Conservation (phyloP, 1,140 invertebrate genomes). For the Lordiphosa mommai region DNA sequence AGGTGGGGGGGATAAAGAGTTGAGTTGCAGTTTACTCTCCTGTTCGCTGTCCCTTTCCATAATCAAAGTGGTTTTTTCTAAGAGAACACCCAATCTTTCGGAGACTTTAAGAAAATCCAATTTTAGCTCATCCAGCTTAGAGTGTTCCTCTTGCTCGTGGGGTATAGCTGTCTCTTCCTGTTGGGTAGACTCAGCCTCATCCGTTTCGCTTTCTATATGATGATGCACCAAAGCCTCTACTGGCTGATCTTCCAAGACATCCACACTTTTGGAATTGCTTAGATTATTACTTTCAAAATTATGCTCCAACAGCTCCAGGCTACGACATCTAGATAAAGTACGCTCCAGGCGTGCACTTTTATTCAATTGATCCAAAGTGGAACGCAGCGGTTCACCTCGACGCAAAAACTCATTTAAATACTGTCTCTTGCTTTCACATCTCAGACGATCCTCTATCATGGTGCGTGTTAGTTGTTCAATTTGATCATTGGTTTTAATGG, state of each 20-base stretch:
- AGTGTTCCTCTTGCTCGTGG: conserved; percentile 32
- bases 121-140: conserved; percentile 60
- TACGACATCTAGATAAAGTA: conserved; percentile 84
- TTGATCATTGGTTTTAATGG: conserved; percentile 88
- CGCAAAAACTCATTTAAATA: conserved; percentile 84
- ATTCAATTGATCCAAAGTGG: conserved; percentile 80
- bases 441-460: conserved; percentile 83
- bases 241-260: conserved; percentile 45
- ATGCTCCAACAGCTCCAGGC: conserved; percentile 83
- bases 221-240: conserved; percentile 56
- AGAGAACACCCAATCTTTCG: conserved; percentile 56
- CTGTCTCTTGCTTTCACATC: conserved; percentile 84
- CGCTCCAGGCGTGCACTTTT: conserved; percentile 81
- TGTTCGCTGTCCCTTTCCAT: conserved; percentile 66
- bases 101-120: conserved; percentile 67
- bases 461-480: conserved; percentile 86
- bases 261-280: conserved; percentile 67
- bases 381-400: conserved; percentile 50
- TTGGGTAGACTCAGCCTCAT: conserved; percentile 16
- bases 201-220: conserved; percentile 33
- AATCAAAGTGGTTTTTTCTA: conserved; percentile 71
- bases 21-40: conserved; percentile 39
- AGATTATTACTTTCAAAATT: conserved; percentile 77
- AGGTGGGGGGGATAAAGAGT: conserved; percentile 38
- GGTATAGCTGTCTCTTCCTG: background rate